Percentiles rank a stretch among this genome's conserved stretches.
These are phyloP conservation scores for Dynastes maya DNA, from an alignment of 2,888 invertebrate genomes.

Conservation along the genomic window DNA sequence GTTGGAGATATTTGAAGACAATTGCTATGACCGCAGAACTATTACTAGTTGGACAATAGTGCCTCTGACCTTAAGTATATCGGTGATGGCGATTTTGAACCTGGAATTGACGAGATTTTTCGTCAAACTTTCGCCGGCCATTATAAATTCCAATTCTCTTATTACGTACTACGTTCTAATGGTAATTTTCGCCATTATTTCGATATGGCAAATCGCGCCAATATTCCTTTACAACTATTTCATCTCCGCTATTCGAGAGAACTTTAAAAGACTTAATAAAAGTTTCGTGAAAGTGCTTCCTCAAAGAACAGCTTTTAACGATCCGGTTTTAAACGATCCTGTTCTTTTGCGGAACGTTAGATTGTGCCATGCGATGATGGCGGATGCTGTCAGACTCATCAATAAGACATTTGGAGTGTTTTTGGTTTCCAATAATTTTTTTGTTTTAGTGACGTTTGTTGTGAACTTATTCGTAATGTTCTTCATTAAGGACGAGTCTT, in stretches of 20 bases:
- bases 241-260: slow-evolving; percentile 51
- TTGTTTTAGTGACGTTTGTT: slow-evolving; percentile 56
- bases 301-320: background rate
- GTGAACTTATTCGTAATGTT: slow-evolving; percentile 57
- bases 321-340: slow-evolving; percentile 8
- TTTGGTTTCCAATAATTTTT: slow-evolving; percentile 58
- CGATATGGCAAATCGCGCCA: slow-evolving; percentile 58
- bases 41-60: background rate
- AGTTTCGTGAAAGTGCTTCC: slow-evolving; percentile 43
- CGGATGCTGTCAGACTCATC: slow-evolving; percentile 56
- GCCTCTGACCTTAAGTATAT: background rate
- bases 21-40: background rate
- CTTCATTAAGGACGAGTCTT: slow-evolving; percentile 27
- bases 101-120: background rate
- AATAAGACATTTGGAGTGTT: slow-evolving; percentile 58
- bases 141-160: background rate
- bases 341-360: background rate
- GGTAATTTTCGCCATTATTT: background rate
- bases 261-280: slow-evolving; percentile 56
- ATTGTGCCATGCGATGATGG: slow-evolving; percentile 44
- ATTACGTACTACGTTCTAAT: background rate
- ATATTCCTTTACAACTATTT: slow-evolving; percentile 58
- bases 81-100: background rate
- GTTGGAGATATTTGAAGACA: slow-evolving; percentile 15
- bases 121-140: background rate